A percentile compares a stretch with the other conserved stretches of the same genome.
These are phyloP conservation scores for Rhagoletis zephyria DNA, from an alignment of 1,140 invertebrate species.

Conservation along the genomic window DNA sequence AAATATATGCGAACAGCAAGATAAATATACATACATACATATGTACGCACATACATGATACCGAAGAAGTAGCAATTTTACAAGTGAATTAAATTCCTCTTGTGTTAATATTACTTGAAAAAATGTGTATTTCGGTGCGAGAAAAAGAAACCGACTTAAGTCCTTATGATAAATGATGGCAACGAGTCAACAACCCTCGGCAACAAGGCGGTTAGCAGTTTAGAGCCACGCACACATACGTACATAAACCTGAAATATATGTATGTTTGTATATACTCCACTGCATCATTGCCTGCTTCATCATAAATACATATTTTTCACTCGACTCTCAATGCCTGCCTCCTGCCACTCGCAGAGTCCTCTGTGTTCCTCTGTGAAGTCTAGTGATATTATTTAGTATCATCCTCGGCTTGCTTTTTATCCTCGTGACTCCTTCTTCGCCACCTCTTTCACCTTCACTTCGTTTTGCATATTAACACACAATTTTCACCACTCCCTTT, in stretches of 20 bases:
- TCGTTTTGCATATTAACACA: slow-evolving; percentile 40
- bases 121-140: not conserved
- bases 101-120: slow-evolving; percentile 42
- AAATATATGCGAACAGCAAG: not conserved
- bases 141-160: not conserved
- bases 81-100: slow-evolving; percentile 43
- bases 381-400: not conserved
- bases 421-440: not conserved
- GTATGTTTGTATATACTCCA: not conserved
- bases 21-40: not conserved
- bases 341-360: not conserved
- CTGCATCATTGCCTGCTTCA: slow-evolving; percentile 16
- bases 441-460: not conserved
- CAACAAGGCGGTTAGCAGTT: not conserved
- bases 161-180: slow-evolving; percentile 40
- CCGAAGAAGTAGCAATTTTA: not conserved
- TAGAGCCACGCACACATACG: not conserved
- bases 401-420: not conserved
- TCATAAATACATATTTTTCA: slow-evolving; percentile 47
- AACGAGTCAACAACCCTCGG: slow-evolving; percentile 38
- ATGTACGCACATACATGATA: not conserved
- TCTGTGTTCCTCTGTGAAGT: not conserved
- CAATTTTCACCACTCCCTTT: slow-evolving; percentile 28
- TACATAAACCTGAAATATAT: not conserved
- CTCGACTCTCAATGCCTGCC: not conserved